A percentile compares a stretch with the other conserved stretches of the same genome.
Evolutionary conservation across 2,797 vertebrate genomes (phyloP).

Genomic region (Melanogrammus aeglefinus): DNA sequence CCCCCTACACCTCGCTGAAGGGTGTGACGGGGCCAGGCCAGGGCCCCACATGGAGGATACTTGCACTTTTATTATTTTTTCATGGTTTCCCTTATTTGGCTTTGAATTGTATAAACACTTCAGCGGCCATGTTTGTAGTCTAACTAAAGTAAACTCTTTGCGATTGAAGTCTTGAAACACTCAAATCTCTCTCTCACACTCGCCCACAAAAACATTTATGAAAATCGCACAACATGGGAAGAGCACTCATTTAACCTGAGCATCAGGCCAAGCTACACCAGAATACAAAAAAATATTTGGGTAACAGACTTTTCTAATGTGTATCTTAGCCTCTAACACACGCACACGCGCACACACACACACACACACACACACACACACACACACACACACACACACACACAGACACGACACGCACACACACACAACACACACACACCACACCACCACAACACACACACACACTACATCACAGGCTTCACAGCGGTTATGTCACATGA

Average conservation of each 20-base stretch:
- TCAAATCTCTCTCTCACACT: conserved; percentile 30
- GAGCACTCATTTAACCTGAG: conserved; percentile 37
- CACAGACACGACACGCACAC: conserved; percentile 27
- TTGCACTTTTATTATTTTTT: background rate
- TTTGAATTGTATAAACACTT: conserved; percentile 64
- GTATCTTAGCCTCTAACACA: conserved; percentile 38
- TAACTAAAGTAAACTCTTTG: conserved; percentile 29
- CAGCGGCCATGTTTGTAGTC: conserved; percentile 39
- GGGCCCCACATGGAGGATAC: conserved; percentile 19
- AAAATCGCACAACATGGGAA: conserved; percentile 40
- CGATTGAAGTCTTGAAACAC: conserved; percentile 36
- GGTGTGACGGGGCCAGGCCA: conserved; percentile 31
- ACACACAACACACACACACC: conserved; percentile 29
- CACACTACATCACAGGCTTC: background rate
- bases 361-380: conserved; percentile 16
- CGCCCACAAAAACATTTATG: conserved; percentile 36
- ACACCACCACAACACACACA: too few relatives aligned
- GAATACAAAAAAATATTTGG: conserved; percentile 61
- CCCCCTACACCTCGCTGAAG: conserved; percentile 35
- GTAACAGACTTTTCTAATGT: conserved; percentile 58
- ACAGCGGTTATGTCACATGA: conserved; percentile 46
- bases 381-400: conserved; percentile 30
- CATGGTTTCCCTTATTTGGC: conserved; percentile 48
- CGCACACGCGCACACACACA: conserved; percentile 32
- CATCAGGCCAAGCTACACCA: conserved; percentile 60